These are phyloP conservation scores for Aricia artaxerxes DNA, from an alignment of 2,888 invertebrate species.

Conservation along the genomic window DNA sequence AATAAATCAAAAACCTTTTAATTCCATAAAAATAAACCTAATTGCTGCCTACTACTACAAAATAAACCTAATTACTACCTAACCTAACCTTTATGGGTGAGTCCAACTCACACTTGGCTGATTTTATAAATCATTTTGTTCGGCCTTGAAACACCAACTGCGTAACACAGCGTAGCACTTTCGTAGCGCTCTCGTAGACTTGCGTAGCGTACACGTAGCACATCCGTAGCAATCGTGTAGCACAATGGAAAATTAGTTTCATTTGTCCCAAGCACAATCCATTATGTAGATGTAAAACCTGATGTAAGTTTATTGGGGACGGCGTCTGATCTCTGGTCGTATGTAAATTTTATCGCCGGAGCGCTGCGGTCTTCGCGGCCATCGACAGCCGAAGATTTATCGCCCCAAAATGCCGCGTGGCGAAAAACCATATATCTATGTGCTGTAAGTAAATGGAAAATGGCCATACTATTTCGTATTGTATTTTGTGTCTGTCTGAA, in stretches of 20 bases:
- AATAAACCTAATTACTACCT: too few relatives aligned
- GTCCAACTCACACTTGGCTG: too few relatives aligned
- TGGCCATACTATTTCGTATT: background rate
- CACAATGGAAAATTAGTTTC: background rate
- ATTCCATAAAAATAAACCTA: too few relatives aligned
- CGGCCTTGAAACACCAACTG: too few relatives aligned
- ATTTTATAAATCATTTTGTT: too few relatives aligned
- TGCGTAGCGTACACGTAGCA: background rate
- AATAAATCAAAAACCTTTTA: too few relatives aligned
- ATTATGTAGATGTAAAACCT: slow-evolving; percentile 25
- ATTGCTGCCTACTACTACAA: too few relatives aligned
- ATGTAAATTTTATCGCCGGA: slow-evolving; percentile 64
- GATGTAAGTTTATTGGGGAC: slow-evolving; percentile 53
- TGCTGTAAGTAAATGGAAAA: slow-evolving; percentile 2
- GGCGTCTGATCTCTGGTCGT: slow-evolving; percentile 51
- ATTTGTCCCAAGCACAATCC: slow-evolving; percentile 9
- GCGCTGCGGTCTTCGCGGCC: slow-evolving; percentile 35
- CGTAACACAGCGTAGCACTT: too few relatives aligned
- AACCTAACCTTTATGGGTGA: too few relatives aligned
- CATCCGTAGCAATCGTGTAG: background rate
- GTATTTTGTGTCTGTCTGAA: background rate
- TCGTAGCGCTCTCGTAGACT: too few relatives aligned
- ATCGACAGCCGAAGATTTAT: slow-evolving; percentile 33
- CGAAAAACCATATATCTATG: slow-evolving; percentile 17
- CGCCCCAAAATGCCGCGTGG: slow-evolving; percentile 27